Evolutionary conservation across 2,888 invertebrate species (phyloP).

Genomic region (Acronicta leporina): DNA sequence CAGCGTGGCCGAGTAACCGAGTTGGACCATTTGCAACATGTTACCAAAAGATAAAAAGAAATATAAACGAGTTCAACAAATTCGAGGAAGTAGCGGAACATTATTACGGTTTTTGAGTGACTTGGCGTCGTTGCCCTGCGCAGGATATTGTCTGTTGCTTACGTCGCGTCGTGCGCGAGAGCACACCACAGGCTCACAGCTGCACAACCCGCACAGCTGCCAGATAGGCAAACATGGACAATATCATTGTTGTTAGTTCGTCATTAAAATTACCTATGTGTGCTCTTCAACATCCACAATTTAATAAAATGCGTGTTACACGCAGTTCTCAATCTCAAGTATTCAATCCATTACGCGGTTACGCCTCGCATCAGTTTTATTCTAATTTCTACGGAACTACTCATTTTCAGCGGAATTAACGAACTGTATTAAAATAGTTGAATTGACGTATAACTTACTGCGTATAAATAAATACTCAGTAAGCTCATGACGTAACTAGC

Average conservation of each 20-base stretch:
- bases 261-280: slow-evolving; percentile 22
- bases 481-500: slow-evolving; percentile 38
- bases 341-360: slow-evolving; percentile 5
- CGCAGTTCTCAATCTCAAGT: slow-evolving; percentile 12
- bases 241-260: slow-evolving; percentile 13
- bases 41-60: slow-evolving; percentile 67
- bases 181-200: slow-evolving; percentile 22
- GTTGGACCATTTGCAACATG: slow-evolving; percentile 61
- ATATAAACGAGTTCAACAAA: slow-evolving; percentile 65
- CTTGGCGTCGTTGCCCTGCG: slow-evolving; percentile 22
- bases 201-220: slow-evolving; percentile 18
- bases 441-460: slow-evolving; percentile 24
- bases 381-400: slow-evolving; percentile 27
- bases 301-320: slow-evolving; percentile 28
- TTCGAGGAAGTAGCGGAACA: slow-evolving; percentile 74
- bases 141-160: slow-evolving; percentile 21
- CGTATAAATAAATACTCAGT: slow-evolving; percentile 26
- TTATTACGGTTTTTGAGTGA: slow-evolving; percentile 66
- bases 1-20: slow-evolving; percentile 68
- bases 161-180: slow-evolving; percentile 13
- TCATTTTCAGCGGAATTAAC: slow-evolving; percentile 31
- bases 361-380: slow-evolving; percentile 20
- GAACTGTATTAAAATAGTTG: slow-evolving; percentile 27
- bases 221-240: slow-evolving; percentile 4
- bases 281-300: slow-evolving; percentile 2